Evolutionary conservation across 2,797 vertebrate genomes (phyloP).

Genomic region (Neosilurus mollespiculum): DNA sequence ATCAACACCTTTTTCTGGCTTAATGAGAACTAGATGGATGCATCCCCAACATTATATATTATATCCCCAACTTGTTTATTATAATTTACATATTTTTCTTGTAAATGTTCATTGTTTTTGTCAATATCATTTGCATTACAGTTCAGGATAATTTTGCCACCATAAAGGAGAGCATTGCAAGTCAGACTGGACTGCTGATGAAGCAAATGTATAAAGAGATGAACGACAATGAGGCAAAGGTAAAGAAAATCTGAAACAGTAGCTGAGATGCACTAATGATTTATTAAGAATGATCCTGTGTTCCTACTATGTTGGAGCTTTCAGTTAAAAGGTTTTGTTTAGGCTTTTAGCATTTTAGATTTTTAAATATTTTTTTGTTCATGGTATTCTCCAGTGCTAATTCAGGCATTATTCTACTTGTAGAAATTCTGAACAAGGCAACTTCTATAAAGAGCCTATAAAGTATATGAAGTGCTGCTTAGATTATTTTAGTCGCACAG

Average conservation of each 20-base stretch:
- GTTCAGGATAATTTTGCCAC: conserved; percentile 66
- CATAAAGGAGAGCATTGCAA: conserved; percentile 64
- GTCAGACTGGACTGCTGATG: conserved; percentile 64
- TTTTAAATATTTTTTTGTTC: not conserved
- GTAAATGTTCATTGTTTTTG: not conserved
- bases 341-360: not conserved
- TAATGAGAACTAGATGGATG: not conserved
- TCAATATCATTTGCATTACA: conserved; percentile 46
- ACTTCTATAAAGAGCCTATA: not conserved
- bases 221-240: conserved; percentile 68
- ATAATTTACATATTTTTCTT: not conserved
- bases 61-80: not conserved
- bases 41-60: too few species aligned
- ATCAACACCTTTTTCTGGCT: not conserved
- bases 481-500: not conserved
- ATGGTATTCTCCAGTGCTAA: not conserved
- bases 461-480: not conserved
- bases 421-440: not conserved
- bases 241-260: conserved; percentile 44
- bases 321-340: too few species aligned
- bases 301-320: not conserved
- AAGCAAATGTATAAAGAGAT: conserved; percentile 62
- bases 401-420: not conserved
- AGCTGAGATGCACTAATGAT: not conserved
- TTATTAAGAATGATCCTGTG: not conserved